These are phyloP conservation scores for Drosophila mulleri DNA, from an alignment of 2,888 invertebrate genomes.

Conservation along the genomic window DNA sequence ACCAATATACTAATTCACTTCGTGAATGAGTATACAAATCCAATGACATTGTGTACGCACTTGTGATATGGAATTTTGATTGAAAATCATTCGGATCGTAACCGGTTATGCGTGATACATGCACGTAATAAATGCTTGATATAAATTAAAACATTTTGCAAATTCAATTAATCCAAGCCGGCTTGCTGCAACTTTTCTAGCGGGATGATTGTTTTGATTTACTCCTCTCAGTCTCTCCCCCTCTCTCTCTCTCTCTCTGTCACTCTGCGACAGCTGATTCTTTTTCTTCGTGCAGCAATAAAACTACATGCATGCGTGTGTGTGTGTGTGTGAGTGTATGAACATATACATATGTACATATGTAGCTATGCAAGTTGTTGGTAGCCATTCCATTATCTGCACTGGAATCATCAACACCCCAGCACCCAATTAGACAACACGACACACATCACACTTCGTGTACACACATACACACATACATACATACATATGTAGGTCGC, in stretches of 20 bases:
- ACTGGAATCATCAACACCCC: slow-evolving; percentile 47
- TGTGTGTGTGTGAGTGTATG: slow-evolving; percentile 1
- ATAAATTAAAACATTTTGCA: not conserved
- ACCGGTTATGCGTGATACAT: not conserved
- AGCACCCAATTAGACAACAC: slow-evolving; percentile 2
- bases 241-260: not conserved
- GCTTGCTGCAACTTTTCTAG: slow-evolving; percentile 13
- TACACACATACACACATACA: slow-evolving; percentile 4
- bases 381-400: slow-evolving; percentile 37
- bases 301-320: slow-evolving; percentile 4
- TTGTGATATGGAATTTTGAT: no score
- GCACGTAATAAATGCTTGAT: not conserved
- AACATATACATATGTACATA: not conserved
- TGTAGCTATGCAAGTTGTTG: slow-evolving; percentile 33
- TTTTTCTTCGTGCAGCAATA: slow-evolving; percentile 16
- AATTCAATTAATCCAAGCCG: not conserved
- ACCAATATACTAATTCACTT: no score
- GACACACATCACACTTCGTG: slow-evolving; percentile 34
- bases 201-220: slow-evolving; percentile 25
- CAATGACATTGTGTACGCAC: no score
- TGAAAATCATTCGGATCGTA: no score
- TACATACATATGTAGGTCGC: slow-evolving; percentile 50
- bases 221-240: slow-evolving; percentile 1
- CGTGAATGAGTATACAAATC: no score
- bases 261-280: not conserved